Conservation (phyloP, 2,888 invertebrate genomes). For the Euspilapteryx auroguttella region DNA sequence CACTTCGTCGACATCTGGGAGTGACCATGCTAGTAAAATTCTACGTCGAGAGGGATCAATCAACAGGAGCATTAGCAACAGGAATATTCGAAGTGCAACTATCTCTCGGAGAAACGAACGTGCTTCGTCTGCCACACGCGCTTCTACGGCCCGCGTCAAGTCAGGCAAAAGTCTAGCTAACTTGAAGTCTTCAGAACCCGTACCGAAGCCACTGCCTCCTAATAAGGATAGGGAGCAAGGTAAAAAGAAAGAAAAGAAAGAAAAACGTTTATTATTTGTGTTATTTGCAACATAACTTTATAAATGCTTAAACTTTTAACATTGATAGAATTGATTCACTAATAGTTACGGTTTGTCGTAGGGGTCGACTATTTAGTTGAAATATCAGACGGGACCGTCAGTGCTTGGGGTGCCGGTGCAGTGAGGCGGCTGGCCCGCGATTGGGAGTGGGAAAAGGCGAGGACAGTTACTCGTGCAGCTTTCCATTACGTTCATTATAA, state of each 20-base stretch:
- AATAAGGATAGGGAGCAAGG: constrained; percentile 75
- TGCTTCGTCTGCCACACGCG: constrained; percentile 55
- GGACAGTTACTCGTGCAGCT: constrained; percentile 78
- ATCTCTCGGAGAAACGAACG: constrained; percentile 41
- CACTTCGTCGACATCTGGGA: constrained; percentile 49
- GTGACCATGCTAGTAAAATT: constrained; percentile 38
- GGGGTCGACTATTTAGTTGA: constrained; percentile 90
- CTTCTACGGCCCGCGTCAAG: constrained; percentile 66
- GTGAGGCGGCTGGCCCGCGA: constrained; percentile 77
- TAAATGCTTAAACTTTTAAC: too few relatives aligned
- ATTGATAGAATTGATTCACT: too few relatives aligned
- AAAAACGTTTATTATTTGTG: too few relatives aligned
- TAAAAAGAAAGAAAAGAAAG: too few relatives aligned
- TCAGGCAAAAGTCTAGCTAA: constrained; percentile 48
- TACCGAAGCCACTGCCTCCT: constrained; percentile 41
- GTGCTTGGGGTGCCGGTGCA: constrained; percentile 87
- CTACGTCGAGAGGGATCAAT: constrained; percentile 38
- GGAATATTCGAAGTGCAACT: constrained; percentile 54
- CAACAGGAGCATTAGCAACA: constrained; percentile 24
- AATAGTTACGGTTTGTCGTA: constrained; percentile 21
- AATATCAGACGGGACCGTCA: constrained; percentile 79
- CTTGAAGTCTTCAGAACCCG: constrained; percentile 50
- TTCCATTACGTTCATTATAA: constrained; percentile 90
- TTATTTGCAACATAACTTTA: too few relatives aligned
- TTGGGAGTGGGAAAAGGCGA: constrained; percentile 78